Evolutionary conservation across 2,888 invertebrate species (phyloP), one percentile per base, ranked within the genome.

Genomic region (Cabera pusaria): DNA sequence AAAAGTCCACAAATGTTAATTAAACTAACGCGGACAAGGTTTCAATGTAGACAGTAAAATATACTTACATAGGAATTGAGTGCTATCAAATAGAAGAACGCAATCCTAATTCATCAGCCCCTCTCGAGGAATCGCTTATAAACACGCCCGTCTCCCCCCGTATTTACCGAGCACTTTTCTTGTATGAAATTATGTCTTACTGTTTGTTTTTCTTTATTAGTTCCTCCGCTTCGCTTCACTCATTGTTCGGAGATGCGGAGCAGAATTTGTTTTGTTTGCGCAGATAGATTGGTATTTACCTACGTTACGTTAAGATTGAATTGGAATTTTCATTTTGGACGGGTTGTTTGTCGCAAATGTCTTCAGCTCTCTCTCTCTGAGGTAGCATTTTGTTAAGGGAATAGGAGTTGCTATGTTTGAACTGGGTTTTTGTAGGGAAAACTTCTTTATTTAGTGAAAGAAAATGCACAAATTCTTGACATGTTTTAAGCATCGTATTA

Each of bases 131-230:
- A 28, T 12, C 27, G 12, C 6, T 18, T 7, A 12, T 7, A 6
- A 23, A 12, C 27, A 16, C 23, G 12, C 5, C 27, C 23, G 45
- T 45, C 48, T 52, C 51, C 41, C 35, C 45, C 31, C 32, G 41
- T 39, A 44, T 49, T 49, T 42, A 41, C 48, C 34, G 51, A 52
- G 55, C 51, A 43, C 51, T 55, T 61, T 56, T 56, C 53, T 61
- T 53, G 41, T 27, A 39, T 25, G 45, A 46, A 45, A 56, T 62
- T 47, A 60, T 63, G 50, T 57, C 45, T 49, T 28, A 29, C 21
- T 49, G 45, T 48, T 49, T 56, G 47, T 58, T 61, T 53, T 52
- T 52, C 45, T 55, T 41, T 47, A 55, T 51, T 56, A 47, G 51
- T 52, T 49, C 31, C 37, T 43, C 22, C 43, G 39, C 40, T 31